Evolutionary conservation across 2,888 invertebrate species (phyloP), one percentile per base, ranked within the genome.

Genomic region (Parascotia fuliginaria): DNA sequence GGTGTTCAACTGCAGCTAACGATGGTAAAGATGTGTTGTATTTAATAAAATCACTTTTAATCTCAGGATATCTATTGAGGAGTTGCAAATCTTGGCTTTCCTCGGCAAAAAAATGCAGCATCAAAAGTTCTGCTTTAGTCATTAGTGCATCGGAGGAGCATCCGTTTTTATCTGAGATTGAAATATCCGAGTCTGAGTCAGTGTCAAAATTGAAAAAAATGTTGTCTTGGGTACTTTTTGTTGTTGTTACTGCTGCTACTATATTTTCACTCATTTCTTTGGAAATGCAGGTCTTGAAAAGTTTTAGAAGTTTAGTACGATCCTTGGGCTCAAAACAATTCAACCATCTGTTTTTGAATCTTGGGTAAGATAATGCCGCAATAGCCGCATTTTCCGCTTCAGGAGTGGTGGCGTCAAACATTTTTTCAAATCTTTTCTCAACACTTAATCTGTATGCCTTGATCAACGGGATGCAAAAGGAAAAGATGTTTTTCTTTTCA

Each of bases 21-120:
- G 56, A 56, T 13, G 55, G 44, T 38, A 59, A 16, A 34, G 55
- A 50, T 14, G 57, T 53, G 33, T 61, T 61, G 45, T 47, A 57
- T 53, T 57, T 57, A 15, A 32, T 42, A 41, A 60, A 60, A 29
- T 53, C 47, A 29, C 28, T 42, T 45, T 53, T 59, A 9, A 55
- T 55, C 45, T 60, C 50, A 38, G 54, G 48, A 42, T 62, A 46
- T 51, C 47, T 44, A 41, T 55, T 48, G 31, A 56, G 36, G 22
- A 54, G 42, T n/a, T 42, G 31, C 29, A 56, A 11, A 29, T 60
- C 40, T 38, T 31, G 37, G 36, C 49, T 44, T 34, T 47, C 27
- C 39, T 60, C 50, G 28, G 53, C 49, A 37, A 53, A 39, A 45
- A 40, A 55, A 42, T 50, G 49, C 32, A 45, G 50, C 47, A 53